Base-by-base conservation (phyloP, 1,140 invertebrate genomes). In the Conus ventricosus region DNA sequence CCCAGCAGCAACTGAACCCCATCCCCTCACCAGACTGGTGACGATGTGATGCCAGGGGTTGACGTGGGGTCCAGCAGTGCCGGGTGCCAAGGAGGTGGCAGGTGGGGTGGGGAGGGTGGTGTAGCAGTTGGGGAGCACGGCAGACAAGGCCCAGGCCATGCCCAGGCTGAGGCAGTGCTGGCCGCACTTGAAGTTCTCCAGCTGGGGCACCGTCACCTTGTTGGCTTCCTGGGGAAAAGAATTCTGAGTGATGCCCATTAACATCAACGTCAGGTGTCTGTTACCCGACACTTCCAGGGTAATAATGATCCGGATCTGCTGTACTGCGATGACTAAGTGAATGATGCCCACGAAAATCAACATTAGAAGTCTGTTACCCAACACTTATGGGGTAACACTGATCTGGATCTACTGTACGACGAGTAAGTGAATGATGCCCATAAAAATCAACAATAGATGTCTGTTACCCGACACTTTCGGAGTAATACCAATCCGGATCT, bases 71-170 rank as follows among this genome's bases (percentile, higher is more conserved):
- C 90, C 91, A 86, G 55, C 91, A 90, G 78, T 87, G 89, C 8
- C 80, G 78, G 84, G 57, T 84, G 25, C 78, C 57, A 88, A 88
- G 10, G 88, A 27, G 84, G 67, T 89, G 86, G 87, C 84, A 90
- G 90, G 55, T 8, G 71, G 84, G 20, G 67, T 60, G 55, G 81
- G 60, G 27, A 57, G 84, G 57, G 87, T 87, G 51, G 92, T 93
- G 88, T 92, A 94, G 78, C 84, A 88, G 17, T 89, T 63, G 4
- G 94, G 94, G 57, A 94, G 91, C 2, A 91, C 91, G n/a, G 91
- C 88, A 5, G 94, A 92, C 87, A 94, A 83, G 27, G 90, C 84
- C 93, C 93, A 94, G 84, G 94, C 84, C 87, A 94, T 92, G 0
- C 93, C 91, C 92, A 94, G 92, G 25, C 90, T 92, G 82, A 93